Evolutionary conservation across 1,140 invertebrate species (phyloP).

Genomic region (Plodia interpunctella): DNA sequence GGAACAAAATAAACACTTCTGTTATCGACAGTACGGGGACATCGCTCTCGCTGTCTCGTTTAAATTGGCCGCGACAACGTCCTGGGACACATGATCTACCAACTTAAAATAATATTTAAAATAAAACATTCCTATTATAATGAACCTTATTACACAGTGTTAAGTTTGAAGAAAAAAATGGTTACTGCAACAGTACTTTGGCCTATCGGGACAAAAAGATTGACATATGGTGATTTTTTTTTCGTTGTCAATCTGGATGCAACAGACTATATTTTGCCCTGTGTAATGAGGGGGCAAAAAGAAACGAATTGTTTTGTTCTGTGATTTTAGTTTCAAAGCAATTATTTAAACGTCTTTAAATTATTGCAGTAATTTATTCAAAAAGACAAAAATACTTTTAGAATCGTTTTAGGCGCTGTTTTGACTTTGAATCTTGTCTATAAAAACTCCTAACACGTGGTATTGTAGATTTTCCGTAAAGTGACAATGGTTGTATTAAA

Average conservation of each 20-base stretch:
- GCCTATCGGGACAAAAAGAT: constrained; percentile 36
- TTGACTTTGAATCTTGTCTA: no score
- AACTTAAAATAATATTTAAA: constrained; percentile 19
- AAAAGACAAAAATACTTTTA: background rate
- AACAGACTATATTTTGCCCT: constrained; percentile 31
- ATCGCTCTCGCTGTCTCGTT: constrained; percentile 38
- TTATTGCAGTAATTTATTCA: background rate
- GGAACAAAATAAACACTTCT: constrained; percentile 3
- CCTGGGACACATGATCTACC: constrained; percentile 29
- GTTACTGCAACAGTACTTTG: background rate
- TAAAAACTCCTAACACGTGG: no score
- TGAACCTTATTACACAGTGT: constrained; percentile 1
- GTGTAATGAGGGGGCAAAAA: constrained; percentile 23
- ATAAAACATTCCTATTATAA: background rate
- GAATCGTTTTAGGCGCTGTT: no score
- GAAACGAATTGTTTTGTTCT: constrained; percentile 19
- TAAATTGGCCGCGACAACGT: constrained; percentile 56
- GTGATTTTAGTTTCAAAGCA: background rate
- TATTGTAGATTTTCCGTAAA: no score
- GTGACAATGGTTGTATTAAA: no score
- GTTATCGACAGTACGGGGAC: constrained; percentile 1
- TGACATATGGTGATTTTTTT: constrained; percentile 46
- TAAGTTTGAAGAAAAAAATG: background rate
- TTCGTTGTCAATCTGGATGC: constrained; percentile 32
- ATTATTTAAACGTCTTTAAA: background rate